Conservation (phyloP, 2,888 invertebrate species). For the Pollenia griseotomentosa region DNA sequence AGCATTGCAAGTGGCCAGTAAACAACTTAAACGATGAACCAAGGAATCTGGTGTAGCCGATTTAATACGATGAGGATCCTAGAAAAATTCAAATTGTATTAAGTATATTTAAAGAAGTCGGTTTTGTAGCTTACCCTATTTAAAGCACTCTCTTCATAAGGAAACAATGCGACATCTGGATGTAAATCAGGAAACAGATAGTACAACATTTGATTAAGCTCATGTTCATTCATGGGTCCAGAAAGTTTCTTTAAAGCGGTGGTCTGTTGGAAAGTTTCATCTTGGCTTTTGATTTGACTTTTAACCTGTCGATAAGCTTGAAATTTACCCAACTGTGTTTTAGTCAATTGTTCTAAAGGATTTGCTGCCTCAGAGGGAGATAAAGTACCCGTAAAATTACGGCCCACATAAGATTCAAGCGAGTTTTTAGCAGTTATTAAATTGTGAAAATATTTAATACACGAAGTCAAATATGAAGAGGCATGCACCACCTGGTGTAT, state of each 20-base stretch:
- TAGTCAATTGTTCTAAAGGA: conserved; percentile 90
- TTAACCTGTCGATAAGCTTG: conserved; percentile 33
- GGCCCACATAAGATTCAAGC: conserved; percentile 80
- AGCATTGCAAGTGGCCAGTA: conserved; percentile 89
- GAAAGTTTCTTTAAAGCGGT: conserved; percentile 86
- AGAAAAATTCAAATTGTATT: conserved; percentile 75
- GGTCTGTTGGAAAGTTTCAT: conserved; percentile 81
- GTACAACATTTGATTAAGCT: conserved; percentile 90
- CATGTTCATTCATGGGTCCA: conserved; percentile 91
- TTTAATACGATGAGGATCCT: conserved; percentile 87
- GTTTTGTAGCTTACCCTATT: conserved; percentile 83
- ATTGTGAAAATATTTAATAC: conserved; percentile 89
- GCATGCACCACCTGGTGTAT: conserved; percentile 88
- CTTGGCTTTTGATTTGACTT: conserved; percentile 25
- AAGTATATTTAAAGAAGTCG: neutral
- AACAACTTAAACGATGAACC: conserved; percentile 91
- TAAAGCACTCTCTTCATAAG: conserved; percentile 85
- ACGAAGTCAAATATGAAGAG: conserved; percentile 91
- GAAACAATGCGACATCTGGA: conserved; percentile 85
- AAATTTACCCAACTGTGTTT: conserved; percentile 85
- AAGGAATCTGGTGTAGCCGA: conserved; percentile 92
- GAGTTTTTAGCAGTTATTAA: conserved; percentile 84
- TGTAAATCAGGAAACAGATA: conserved; percentile 96
- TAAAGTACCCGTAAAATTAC: conserved; percentile 84
- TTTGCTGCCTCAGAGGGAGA: conserved; percentile 85